A percentile compares a stretch with the other conserved stretches of the same genome.
Conservation (phyloP, 2,888 invertebrate genomes). For the Erpobdella octoculata region DNA sequence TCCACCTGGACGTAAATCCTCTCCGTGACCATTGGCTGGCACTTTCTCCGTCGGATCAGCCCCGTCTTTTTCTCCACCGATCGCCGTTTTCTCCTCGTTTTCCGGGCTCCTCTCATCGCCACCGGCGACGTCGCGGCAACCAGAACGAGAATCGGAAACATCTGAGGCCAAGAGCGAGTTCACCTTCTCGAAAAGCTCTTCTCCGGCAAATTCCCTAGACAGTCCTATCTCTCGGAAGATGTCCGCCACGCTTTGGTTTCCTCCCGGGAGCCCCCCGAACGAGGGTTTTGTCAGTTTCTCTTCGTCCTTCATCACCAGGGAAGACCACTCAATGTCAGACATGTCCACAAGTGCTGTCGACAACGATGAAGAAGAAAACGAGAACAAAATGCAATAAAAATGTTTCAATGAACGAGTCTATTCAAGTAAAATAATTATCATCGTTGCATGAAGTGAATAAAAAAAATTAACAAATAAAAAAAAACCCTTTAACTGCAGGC, state of each 20-base stretch:
- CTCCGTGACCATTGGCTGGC: too few species aligned
- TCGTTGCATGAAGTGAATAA: too few species aligned
- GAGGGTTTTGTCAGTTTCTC: conserved; percentile 42
- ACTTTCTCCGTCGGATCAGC: background rate
- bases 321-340: conserved; percentile 90
- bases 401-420: too few species aligned
- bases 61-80: background rate
- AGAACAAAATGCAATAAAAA: too few species aligned
- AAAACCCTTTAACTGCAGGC: too few species aligned
- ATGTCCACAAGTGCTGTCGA: conserved; percentile 70
- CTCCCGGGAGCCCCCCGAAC: conserved; percentile 62
- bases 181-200: conserved; percentile 56
- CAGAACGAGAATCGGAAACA: background rate
- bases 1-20: too few species aligned
- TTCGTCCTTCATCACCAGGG: conserved; percentile 57
- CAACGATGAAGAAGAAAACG: too few species aligned
- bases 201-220: conserved; percentile 70
- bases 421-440: too few species aligned
- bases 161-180: conserved; percentile 41
- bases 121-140: background rate
- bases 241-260: conserved; percentile 71
- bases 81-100: too few species aligned
- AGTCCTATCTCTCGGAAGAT: conserved; percentile 73
- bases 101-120: background rate
- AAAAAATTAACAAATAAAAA: too few species aligned